phyloP scores from a whole-genome alignment of 2,113 vertebrate species.

The Raja brachyura region DNA sequence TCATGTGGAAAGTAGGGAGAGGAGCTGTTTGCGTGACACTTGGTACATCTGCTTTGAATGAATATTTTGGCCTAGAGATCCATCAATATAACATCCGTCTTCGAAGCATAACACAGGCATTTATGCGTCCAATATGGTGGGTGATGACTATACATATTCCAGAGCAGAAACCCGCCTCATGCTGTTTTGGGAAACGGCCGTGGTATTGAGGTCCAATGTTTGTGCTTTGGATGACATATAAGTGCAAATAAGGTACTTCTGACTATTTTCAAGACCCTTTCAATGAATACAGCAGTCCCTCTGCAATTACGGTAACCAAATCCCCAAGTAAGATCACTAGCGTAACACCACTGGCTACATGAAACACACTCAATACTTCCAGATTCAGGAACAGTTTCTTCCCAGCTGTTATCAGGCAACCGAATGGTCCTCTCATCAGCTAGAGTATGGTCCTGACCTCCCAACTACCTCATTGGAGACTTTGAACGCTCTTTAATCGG shows the following conservation, averaged over 20 bases:
- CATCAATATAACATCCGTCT: not conserved
- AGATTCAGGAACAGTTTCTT: too few species aligned
- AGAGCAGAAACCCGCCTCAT: too few species aligned
- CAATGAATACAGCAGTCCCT: too few species aligned
- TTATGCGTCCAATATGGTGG: not conserved
- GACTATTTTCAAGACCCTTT: too few species aligned
- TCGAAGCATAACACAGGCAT: not conserved
- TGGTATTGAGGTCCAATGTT: not conserved
- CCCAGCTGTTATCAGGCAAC: too few species aligned
- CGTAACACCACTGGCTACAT: not conserved
- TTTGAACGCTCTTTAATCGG: too few species aligned
- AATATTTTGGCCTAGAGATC: not conserved
- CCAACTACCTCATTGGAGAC: too few species aligned
- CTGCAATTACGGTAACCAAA: too few species aligned
- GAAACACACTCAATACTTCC: not conserved
- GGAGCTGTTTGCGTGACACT: conserved; percentile 3
- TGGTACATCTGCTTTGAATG: not conserved
- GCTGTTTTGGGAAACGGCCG: not conserved
- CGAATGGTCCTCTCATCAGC: too few species aligned
- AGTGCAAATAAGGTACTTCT: not conserved
- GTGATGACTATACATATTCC: not conserved
- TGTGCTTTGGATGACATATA: not conserved
- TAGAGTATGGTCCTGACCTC: too few species aligned
- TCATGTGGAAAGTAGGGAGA: not conserved
- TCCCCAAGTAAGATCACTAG: too few species aligned